Base-by-base conservation (phyloP, 1,140 invertebrate species). In the Bombyx mandarina region DNA sequence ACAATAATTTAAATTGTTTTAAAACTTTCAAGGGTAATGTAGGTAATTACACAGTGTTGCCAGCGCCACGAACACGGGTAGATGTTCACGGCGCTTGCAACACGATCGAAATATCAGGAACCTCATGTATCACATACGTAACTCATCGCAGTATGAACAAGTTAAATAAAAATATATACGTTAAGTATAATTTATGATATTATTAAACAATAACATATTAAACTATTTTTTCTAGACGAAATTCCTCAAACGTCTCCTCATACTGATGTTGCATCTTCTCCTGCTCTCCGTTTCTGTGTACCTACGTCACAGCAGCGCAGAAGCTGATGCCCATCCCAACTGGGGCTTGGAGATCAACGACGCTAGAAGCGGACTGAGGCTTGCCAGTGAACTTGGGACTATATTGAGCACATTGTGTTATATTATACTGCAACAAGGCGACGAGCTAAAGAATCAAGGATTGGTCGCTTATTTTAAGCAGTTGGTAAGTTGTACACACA, bases 381-480 rank as follows among this genome's bases (percentile, higher is more conserved):
- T 95, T 69, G 90, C 91, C 48, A 93, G 94, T 64, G 98, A 99
- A 89, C 88, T 95, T 52, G 91, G 93, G 2, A 97, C 96, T 1
- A 91, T 98, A 52, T 69, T 93, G 2, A 95, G 95, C 43, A 97
- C 98, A 45, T 73, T 98, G 0, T 93, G 93, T 68, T 98, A 97
- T 76, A 93, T 97, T n/a, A 88, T 99, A 58, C 88, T 97, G 48
- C 95, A 98, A 77, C 96, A 98, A 82, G 94, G 96, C 0, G 94
- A 96, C 67, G 98, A 99, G 88, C 93, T 99, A 57, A 93, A 95
- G 75, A 97, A 98, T 82, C 96, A 98, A 84, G 98, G 98, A 45
- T 77, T 98, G 12, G 89, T 92, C 44, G 94, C 94, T 1, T 99
- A 98, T 85, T 82, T 98, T 45, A 96, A 96, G 74, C 97, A 98